Percentiles rank a stretch among this genome's conserved stretches.
phyloP scores from a whole-genome alignment of 2,888 invertebrate genomes.

The Cheilosia soror region DNA sequence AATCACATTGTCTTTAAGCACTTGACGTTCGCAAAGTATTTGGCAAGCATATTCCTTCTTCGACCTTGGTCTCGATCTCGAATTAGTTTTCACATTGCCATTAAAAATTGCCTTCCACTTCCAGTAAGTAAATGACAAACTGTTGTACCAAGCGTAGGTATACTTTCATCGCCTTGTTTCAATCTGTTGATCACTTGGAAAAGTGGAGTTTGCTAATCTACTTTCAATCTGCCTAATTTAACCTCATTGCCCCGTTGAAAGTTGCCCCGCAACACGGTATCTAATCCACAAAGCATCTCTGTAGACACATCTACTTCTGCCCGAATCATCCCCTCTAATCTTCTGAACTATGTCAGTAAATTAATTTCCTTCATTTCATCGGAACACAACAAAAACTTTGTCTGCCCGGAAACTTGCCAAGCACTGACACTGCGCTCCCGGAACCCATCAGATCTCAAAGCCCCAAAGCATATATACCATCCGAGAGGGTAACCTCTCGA shows the following conservation, averaged over 20 bases:
- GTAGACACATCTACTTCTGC: not conserved
- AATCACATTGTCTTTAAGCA: too few relatives aligned
- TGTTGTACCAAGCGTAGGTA: too few relatives aligned
- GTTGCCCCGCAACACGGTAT: not conserved
- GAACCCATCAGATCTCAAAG: not conserved
- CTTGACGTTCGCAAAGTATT: too few relatives aligned
- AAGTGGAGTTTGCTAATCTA: constrained; percentile 29
- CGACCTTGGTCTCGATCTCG: too few relatives aligned
- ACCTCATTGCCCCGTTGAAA: not conserved
- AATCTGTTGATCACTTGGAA: constrained; percentile 33
- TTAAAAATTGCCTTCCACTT: too few relatives aligned
- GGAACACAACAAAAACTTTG: constrained; percentile 52
- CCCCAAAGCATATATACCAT: constrained; percentile 24
- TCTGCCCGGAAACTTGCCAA: constrained; percentile 9
- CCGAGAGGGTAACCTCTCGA: not conserved
- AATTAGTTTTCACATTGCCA: too few relatives aligned
- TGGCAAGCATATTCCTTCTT: too few relatives aligned
- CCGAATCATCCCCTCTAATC: constrained; percentile 2
- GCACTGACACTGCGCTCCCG: constrained; percentile 24
- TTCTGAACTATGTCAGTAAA: constrained; percentile 51
- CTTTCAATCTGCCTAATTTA: constrained; percentile 17
- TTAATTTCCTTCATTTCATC: constrained; percentile 57
- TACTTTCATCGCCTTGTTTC: not conserved
- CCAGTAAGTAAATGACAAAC: too few relatives aligned
- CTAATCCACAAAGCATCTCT: not conserved